Base-by-base conservation (phyloP, 2,888 invertebrate genomes). In the Pharmacophagus antenor region DNA sequence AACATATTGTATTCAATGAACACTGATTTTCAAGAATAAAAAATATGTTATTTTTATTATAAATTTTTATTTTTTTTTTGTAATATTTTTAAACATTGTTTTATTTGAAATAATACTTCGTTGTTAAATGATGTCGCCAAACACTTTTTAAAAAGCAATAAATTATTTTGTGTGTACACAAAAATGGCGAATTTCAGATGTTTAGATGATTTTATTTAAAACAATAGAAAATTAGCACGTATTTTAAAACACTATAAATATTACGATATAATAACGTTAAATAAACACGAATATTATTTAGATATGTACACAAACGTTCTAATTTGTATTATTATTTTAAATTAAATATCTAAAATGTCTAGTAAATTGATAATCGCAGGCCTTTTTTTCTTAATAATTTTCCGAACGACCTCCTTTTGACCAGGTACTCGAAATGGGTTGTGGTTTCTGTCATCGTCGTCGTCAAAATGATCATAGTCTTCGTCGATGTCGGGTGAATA, bases 301-400 rank as follows among this genome's bases (percentile, higher is more conserved):
- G 37, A 37, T 37, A 37, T 37, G n/a, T n/a, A 37, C 37, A 37
- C 37, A n/a, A n/a, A 69, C 75, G 73, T 66, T 66, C 81, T 83
- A 85, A 74, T 85, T 85, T 84, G 82, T 85, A 77, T 76, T 71
- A 15, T 37, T n/a, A n/a, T 15, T n/a, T 37, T 61, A 70, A 68
- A 66, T 74, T 84, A 89, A 73, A 89, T 87, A 72, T 89, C 89
- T 66, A 89, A 83, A 64, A 89, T 85, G 65, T 89, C 89, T 78
- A 89, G 70, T 61, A 89, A 68, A 65, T 87, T 89, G 56, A 89
- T 78, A 21, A 78, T 71, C 0, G 56, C 22, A 10, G 88, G 86
- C 63, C 80, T 84, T 71, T 77, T 77, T 72, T 88, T 88, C 66
- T 84, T 85, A 0, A 89, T 76, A 50, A 89, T 74, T 76, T 88